Evolutionary conservation across 2,888 invertebrate species (phyloP).

Genomic region (Tachina lurida): DNA sequence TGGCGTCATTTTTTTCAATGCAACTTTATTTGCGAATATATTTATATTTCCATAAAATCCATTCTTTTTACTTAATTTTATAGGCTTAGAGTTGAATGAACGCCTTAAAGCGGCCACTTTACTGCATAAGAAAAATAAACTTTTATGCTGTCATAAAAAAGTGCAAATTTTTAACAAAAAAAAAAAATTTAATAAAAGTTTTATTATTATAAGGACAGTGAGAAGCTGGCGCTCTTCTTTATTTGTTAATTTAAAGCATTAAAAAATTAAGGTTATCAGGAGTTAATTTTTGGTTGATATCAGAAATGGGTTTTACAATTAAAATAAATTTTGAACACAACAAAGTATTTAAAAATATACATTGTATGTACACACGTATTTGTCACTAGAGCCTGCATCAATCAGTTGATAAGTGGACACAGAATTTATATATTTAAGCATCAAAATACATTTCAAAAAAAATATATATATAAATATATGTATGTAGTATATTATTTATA

Average conservation of each 20-base stretch:
- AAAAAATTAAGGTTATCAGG: slow-evolving; percentile 39
- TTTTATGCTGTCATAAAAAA: slow-evolving; percentile 43
- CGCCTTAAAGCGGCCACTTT: slow-evolving; percentile 52
- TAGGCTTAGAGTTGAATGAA: slow-evolving; percentile 38
- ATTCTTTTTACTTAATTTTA: too few species aligned
- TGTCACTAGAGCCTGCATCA: background rate
- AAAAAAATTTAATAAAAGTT: slow-evolving; percentile 26
- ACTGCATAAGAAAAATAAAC: slow-evolving; percentile 24
- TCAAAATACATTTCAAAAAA: background rate
- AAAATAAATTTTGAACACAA: background rate
- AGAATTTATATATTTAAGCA: too few species aligned
- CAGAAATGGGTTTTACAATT: background rate
- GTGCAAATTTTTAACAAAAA: slow-evolving; percentile 52
- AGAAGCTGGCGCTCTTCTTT: background rate
- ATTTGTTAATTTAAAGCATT: slow-evolving; percentile 10
- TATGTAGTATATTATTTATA: too few species aligned
- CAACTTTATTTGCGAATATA: too few species aligned
- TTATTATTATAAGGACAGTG: background rate
- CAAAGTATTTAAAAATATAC: background rate
- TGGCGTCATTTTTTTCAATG: too few species aligned
- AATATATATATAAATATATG: too few species aligned
- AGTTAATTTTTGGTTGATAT: slow-evolving; percentile 19
- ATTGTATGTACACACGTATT: background rate
- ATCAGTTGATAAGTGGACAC: background rate
- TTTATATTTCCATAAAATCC: too few species aligned